A percentile compares a stretch with the other conserved stretches of the same genome.
These are phyloP conservation scores for Mycalesis mineus DNA, from an alignment of 2,888 invertebrate species.

Conservation along the genomic window DNA sequence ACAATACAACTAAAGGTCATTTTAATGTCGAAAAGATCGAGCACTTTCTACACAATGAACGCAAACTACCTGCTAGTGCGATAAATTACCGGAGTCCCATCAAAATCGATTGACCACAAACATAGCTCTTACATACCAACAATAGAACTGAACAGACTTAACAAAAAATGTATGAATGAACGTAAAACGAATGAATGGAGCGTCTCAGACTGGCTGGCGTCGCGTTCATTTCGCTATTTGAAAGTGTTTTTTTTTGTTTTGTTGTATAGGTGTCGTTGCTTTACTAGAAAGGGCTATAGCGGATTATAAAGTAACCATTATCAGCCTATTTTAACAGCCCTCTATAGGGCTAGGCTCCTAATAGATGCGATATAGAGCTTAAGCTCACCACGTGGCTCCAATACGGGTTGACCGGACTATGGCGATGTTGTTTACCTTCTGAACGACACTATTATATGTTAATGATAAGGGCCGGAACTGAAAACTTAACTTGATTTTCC, in stretches of 20 bases:
- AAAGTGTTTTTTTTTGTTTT: constrained; percentile 9
- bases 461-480: too few species aligned
- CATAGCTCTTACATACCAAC: constrained; percentile 14
- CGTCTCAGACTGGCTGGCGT: constrained; percentile 42
- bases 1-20: constrained; percentile 16
- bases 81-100: constrained; percentile 38
- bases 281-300: too few species aligned
- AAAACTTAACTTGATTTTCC: too few species aligned
- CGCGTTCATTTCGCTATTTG: constrained; percentile 11
- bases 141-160: constrained; percentile 12
- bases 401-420: too few species aligned
- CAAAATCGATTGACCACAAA: constrained; percentile 43
- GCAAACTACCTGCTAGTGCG: constrained; percentile 31
- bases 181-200: constrained; percentile 35
- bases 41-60: constrained; percentile 16
- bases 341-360: too few species aligned
- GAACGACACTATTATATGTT: too few species aligned
- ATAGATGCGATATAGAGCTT: too few species aligned
- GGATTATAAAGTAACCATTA: too few species aligned
- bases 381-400: too few species aligned
- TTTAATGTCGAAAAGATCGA: constrained; percentile 20
- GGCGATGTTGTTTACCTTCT: too few species aligned
- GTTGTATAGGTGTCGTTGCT: too few species aligned
- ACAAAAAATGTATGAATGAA: constrained; percentile 33
- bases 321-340: too few species aligned